Evolutionary conservation across 2,113 vertebrate genomes (phyloP).

Genomic region (Jaculus jaculus): DNA sequence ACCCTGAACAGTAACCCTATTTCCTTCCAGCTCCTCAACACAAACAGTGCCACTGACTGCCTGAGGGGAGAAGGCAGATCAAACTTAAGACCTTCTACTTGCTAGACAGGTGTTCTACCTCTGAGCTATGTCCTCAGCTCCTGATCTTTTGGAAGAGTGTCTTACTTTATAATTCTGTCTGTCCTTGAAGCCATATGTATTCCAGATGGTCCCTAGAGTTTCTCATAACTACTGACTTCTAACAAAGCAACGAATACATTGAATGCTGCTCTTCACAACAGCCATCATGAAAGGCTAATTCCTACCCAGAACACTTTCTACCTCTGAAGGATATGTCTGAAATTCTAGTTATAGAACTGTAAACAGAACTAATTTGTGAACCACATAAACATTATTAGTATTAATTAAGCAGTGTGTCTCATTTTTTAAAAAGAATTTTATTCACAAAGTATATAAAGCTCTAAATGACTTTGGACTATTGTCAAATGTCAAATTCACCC

Average conservation of each 20-base stretch:
- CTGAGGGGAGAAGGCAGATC: not conserved
- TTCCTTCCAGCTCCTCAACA: not conserved
- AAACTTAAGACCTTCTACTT: not conserved
- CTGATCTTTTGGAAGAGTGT: not conserved
- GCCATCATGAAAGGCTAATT: too few species aligned
- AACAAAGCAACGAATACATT: not conserved
- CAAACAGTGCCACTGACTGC: not conserved
- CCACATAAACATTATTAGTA: not conserved
- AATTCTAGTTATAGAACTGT: not conserved
- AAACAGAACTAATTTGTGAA: not conserved
- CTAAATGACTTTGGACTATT: not conserved
- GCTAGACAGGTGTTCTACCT: too few species aligned
- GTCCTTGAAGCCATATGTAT: not conserved
- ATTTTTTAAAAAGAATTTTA: slow-evolving; percentile 17
- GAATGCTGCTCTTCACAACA: not conserved
- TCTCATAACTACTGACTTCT: not conserved
- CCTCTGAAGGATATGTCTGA: not conserved
- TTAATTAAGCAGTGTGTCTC: not conserved
- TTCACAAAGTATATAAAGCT: not conserved
- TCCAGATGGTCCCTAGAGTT: too few species aligned
- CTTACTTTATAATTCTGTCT: not conserved
- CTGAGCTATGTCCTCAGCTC: too few species aligned
- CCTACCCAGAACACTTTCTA: not conserved
- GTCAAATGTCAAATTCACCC: not conserved
- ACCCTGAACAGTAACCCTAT: too few species aligned